Evolutionary conservation across 1,140 invertebrate genomes (phyloP).

Genomic region (Pygmarrhopalites habei): DNA sequence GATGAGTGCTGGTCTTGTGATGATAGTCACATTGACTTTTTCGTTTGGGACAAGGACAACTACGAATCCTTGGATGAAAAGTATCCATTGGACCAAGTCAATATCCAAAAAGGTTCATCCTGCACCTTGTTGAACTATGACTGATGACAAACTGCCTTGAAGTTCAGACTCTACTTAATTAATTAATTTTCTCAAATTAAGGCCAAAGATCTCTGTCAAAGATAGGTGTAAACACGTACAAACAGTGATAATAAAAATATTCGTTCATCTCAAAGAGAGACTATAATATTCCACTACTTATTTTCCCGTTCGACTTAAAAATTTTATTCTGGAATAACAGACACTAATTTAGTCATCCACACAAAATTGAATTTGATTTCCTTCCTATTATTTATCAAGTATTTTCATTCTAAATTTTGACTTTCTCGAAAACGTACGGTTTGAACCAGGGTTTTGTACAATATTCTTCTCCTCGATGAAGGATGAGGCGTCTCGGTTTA

Average conservation of each 20-base stretch:
- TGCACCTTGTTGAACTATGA: background rate
- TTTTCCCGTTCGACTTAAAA: background rate
- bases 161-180: no score
- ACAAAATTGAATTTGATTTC: background rate
- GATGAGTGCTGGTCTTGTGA: background rate
- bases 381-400: background rate
- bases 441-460: slow-evolving; percentile 12
- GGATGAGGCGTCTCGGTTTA: slow-evolving; percentile 2
- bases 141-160: no score
- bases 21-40: background rate
- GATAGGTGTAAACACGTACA: no score
- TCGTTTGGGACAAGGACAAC: background rate
- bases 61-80: background rate
- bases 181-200: background rate
- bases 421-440: slow-evolving; percentile 10
- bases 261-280: no score
- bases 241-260: background rate
- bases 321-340: background rate
- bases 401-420: background rate
- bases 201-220: background rate
- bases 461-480: slow-evolving; percentile 12
- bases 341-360: background rate
- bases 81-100: background rate
- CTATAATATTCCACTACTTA: background rate
- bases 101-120: background rate